Base-by-base conservation (phyloP, 1,140 invertebrate species). In the Lepeophtheirus salmonis region DNA sequence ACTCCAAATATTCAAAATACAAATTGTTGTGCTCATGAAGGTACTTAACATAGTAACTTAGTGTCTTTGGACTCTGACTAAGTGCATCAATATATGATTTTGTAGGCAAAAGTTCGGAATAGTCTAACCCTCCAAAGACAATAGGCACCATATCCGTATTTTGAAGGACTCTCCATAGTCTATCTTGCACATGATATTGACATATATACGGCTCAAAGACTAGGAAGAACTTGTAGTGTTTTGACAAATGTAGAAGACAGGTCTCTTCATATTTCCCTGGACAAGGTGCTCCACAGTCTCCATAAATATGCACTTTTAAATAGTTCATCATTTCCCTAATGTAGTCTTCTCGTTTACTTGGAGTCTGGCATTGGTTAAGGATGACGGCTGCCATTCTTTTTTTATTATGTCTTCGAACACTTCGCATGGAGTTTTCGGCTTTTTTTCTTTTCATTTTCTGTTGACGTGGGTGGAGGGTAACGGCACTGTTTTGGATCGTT, bases 221-320 rank as follows among this genome's bases (percentile, higher is more conserved):
- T n/a, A 57, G 26, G 30, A 57, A n/a, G 16, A 57, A 57, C 55
- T 26, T 50, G 30, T 57, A 57, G 23, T 57, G 55, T 18, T 57
- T 57, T 13, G 21, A 17, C 55, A 57, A 21, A 20, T 57, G 16
- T 24, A 16, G 13, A 16, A 57, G 55, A 41, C 55, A 57, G 13
- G 20, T 25, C 16, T 57, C 55, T 17, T 17, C 17, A n/a, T 17
- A 17, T 25, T 24, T n/a, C 17, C 55, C 26, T 14, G 55, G 55
- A 17, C 55, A 57, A 3, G 55, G 55, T 23, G 23, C 23, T n/a
- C 55, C 55, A 25, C 55, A 57, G 13, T 41, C 17, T 4, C 55
- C 55, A n/a, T 57, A 57, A n/a, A 24, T 18, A 23, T 57, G 23
- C 6, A 25, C 26, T 3, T n/a, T 26, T 14, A 41, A n/a, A 22